Base-by-base conservation (phyloP, 1,140 invertebrate species). In the Monochamus saltuarius region DNA sequence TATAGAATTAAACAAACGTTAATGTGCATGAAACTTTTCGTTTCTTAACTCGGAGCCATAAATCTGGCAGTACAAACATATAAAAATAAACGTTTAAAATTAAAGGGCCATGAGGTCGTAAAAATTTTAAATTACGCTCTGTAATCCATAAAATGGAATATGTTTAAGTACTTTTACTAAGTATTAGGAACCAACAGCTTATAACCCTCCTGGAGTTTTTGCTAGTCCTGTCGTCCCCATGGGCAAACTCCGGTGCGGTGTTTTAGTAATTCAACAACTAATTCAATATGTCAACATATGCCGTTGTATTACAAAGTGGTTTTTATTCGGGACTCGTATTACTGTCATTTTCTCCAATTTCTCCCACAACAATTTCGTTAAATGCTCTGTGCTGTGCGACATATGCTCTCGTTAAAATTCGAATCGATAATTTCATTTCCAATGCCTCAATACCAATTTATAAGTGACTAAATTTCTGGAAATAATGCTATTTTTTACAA, bases 231-330 rank as follows among this genome's bases (percentile, higher is more conserved):
- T 35, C 17, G 38, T 51, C 38, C 38, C 49, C 13, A 37, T 34
- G 49, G 29, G 35, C 49, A 29, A 14, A 13, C 34, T 37, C 38
- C 35, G 38, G 49, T 37, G 38, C 10, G 38, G 22, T 14, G 13
- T 6, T 51, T 13, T 14, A 51, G 49, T 51, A 51, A 36, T 36
- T 51, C 34, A 42, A 19, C 11, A 37, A 37, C 49, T 51, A 51
- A 51, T 51, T 51, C 49, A 36, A 51, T 51, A 19, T 51, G 49
- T 51, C 49, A 51, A 51, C 49, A 51, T 51, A 51, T 51, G 49
- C 49, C 38, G 22, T 29, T 29, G 38, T 51, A 11, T 34, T 37
- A 36, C 35, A 14, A 13, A 16, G n/a, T 42, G n/a, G 16, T 13
- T 16, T n/a, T 10, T 16, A 13, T 11, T 34, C 35, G 10, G 4